Conservation (phyloP, 2,888 invertebrate species). For the Lysandra coridon region DNA sequence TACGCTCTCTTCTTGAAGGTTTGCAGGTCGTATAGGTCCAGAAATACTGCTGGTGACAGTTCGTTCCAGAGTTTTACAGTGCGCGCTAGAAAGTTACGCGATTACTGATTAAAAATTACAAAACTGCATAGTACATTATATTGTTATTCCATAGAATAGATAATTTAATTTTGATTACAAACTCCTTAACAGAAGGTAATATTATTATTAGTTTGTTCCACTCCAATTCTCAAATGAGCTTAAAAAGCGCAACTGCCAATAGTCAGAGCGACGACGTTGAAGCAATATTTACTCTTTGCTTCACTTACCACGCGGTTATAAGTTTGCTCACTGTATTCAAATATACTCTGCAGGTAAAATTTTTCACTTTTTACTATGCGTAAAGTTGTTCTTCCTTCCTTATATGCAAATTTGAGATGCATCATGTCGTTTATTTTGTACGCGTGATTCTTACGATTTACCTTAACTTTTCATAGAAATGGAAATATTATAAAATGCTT, state of each 20-base stretch:
- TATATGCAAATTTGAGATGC: not conserved
- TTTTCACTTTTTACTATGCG: slow-evolving; percentile 16
- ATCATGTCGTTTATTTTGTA: not conserved
- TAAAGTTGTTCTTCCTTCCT: slow-evolving; percentile 20
- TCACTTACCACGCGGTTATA: not conserved
- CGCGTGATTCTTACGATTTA: not conserved
- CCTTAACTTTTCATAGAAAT: not conserved
- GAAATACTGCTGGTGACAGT: too few relatives aligned
- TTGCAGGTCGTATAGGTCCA: too few relatives aligned
- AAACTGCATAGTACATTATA: not conserved
- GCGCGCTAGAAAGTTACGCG: too few relatives aligned
- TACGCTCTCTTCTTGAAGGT: too few relatives aligned
- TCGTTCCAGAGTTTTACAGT: too few relatives aligned
- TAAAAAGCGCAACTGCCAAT: not conserved
- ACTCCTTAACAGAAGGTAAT: not conserved
- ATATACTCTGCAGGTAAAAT: not conserved
- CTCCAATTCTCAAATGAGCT: slow-evolving; percentile 21
- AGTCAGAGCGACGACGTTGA: not conserved
- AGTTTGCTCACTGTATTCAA: slow-evolving; percentile 4
- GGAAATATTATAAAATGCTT: not conserved
- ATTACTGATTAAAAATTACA: not conserved
- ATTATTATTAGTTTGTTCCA: slow-evolving; percentile 17
- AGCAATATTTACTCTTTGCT: slow-evolving; percentile 13
- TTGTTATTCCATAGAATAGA: not conserved
- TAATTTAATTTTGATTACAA: slow-evolving; percentile 4